Percentiles rank a stretch among this genome's conserved stretches.
Conservation (phyloP, 2,113 vertebrate species). For the Leptosomus discolor region DNA sequence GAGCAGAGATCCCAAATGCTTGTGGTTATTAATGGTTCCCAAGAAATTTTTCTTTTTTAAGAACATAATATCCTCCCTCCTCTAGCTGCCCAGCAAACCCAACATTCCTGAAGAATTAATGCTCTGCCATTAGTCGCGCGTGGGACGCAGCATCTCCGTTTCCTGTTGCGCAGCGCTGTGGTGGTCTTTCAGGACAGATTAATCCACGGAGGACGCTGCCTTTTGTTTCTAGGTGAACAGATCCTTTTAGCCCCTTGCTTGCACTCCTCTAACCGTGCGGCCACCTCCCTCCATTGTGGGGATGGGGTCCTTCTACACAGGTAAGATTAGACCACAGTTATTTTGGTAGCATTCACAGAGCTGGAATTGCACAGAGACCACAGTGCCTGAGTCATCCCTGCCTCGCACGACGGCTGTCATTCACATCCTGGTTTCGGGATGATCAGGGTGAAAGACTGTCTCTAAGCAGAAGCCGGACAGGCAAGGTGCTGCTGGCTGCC, state of each 20-base stretch:
- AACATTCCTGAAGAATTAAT: constrained; percentile 10
- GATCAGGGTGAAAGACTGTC: not conserved
- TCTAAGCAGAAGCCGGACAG: not conserved
- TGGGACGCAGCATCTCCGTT: fast-evolving
- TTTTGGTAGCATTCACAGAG: not conserved
- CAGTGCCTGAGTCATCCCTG: not conserved
- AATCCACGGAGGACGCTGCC: not conserved
- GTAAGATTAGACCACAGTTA: not conserved
- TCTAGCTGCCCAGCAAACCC: not conserved
- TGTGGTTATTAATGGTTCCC: constrained; percentile 56
- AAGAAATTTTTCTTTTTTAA: constrained; percentile 41
- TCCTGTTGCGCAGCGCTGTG: not conserved
- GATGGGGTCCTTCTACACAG: not conserved
- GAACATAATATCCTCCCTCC: not conserved
- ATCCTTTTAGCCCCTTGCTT: not conserved
- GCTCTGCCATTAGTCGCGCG: not conserved
- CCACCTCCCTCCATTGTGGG: not conserved
- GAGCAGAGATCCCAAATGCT: constrained; percentile 14
- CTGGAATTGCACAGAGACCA: not conserved
- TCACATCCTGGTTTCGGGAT: not conserved
- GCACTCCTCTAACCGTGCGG: not conserved
- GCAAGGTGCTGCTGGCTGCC: not conserved
- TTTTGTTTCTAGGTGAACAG: not conserved
- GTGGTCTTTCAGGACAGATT: not conserved
- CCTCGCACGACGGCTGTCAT: fast-evolving